Conservation (phyloP, 2,113 vertebrate genomes). For the Periophthalmus modestus region DNA sequence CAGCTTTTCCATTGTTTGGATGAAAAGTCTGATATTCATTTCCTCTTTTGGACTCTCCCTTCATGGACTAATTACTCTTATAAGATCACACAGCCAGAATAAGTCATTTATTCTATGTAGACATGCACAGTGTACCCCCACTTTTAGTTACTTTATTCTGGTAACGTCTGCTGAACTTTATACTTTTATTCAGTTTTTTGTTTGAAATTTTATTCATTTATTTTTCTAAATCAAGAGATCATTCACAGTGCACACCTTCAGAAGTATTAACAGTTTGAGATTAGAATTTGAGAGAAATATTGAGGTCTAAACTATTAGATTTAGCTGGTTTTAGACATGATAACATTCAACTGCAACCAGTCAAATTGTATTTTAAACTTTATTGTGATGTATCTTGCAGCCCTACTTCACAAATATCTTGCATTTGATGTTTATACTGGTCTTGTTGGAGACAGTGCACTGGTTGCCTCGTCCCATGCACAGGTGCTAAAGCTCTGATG, state of each 20-base stretch:
- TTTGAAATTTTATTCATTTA: background rate
- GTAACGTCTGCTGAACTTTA: too few species aligned
- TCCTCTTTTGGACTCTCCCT: background rate
- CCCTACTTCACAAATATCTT: background rate
- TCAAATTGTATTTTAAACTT: too few species aligned
- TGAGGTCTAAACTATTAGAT: too few species aligned
- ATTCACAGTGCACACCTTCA: too few species aligned
- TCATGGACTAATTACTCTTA: background rate
- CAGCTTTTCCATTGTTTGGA: background rate
- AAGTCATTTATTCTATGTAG: background rate
- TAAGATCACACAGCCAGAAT: background rate
- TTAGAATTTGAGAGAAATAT: too few species aligned
- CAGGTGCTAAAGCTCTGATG: conserved; percentile 43
- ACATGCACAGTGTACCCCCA: background rate
- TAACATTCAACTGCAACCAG: background rate
- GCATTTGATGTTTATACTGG: background rate
- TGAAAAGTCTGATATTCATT: background rate
- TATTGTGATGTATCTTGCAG: background rate
- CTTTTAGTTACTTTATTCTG: too few species aligned
- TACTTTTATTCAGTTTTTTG: too few species aligned
- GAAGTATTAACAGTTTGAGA: too few species aligned
- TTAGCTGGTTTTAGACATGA: too few species aligned
- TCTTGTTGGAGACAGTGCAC: background rate
- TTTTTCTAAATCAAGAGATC: too few species aligned
- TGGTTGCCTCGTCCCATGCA: background rate